These are phyloP conservation scores for Podiceps cristatus DNA, from an alignment of 2,113 vertebrate species.

Conservation along the genomic window DNA sequence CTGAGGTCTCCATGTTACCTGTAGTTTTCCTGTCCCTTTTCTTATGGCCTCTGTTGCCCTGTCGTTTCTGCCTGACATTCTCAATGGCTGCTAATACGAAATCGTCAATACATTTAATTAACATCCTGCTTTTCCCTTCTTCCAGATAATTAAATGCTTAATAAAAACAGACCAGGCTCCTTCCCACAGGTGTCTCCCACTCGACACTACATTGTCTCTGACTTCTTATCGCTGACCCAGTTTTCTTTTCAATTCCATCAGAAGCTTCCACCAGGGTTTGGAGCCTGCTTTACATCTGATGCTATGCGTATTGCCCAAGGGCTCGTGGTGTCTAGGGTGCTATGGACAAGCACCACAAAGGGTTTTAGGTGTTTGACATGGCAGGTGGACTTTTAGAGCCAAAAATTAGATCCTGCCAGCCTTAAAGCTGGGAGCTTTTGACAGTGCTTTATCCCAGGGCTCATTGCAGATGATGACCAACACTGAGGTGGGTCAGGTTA, in stretches of 20 bases:
- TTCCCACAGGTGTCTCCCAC: slow-evolving; percentile 12
- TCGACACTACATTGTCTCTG: not conserved
- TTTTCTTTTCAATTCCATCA: not conserved
- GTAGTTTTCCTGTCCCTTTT: not conserved
- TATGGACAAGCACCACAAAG: not conserved
- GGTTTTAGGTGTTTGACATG: not conserved
- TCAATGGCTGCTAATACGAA: not conserved
- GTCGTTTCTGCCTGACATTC: not conserved
- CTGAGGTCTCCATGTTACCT: not conserved
- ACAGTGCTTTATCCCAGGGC: not conserved
- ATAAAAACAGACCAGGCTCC: not conserved
- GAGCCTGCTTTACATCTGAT: not conserved
- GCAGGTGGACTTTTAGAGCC: not conserved
- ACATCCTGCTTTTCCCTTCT: not conserved
- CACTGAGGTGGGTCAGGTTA: not conserved
- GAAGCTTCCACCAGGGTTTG: not conserved
- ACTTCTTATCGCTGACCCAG: not conserved
- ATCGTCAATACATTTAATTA: not conserved
- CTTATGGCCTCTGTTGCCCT: not conserved
- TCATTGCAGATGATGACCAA: not conserved
- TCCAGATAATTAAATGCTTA: slow-evolving; percentile 19
- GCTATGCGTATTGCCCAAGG: rapidly evolving
- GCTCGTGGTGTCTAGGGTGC: not conserved
- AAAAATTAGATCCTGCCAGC: not conserved
- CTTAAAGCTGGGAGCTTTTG: not conserved